Evolutionary conservation across 1,140 invertebrate species (phyloP).

Genomic region (Hylyphantes graminicola): DNA sequence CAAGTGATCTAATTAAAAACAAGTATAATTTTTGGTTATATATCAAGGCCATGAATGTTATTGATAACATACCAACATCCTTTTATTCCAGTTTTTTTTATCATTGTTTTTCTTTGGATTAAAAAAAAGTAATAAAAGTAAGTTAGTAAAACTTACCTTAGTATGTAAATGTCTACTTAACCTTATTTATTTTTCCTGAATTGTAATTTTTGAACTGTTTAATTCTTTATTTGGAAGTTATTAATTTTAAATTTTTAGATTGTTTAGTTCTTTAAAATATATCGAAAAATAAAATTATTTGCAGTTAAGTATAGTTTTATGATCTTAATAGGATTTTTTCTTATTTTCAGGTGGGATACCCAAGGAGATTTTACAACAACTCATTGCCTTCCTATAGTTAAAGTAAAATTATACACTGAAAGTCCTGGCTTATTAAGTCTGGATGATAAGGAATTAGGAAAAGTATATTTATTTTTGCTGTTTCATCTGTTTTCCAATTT

Average conservation of each 20-base stretch:
- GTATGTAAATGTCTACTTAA: too few relatives aligned
- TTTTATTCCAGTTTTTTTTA: too few relatives aligned
- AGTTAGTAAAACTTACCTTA: too few relatives aligned
- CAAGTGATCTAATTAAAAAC: too few relatives aligned
- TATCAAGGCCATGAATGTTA: too few relatives aligned
- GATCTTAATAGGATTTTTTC: background rate
- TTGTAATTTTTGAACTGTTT: background rate
- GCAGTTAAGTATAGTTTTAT: background rate
- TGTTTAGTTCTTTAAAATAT: background rate
- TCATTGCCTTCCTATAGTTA: conserved; percentile 95
- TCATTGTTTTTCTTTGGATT: too few relatives aligned
- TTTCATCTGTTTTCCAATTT: background rate
- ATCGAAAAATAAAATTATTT: background rate
- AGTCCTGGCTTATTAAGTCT: conserved; percentile 96
- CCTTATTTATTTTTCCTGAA: too few relatives aligned
- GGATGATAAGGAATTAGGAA: conserved; percentile 98
- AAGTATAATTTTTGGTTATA: too few relatives aligned
- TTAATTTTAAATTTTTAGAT: background rate
- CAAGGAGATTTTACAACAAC: conserved; percentile 99
- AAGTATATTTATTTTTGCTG: conserved; percentile 73
- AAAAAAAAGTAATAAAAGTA: too few relatives aligned
- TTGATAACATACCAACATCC: too few relatives aligned
- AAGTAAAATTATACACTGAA: conserved; percentile 96
- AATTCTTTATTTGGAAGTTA: background rate
- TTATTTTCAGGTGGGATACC: conserved; percentile 84